Conservation (phyloP, 2,888 invertebrate species). For the Crossocerus cetratus region DNA sequence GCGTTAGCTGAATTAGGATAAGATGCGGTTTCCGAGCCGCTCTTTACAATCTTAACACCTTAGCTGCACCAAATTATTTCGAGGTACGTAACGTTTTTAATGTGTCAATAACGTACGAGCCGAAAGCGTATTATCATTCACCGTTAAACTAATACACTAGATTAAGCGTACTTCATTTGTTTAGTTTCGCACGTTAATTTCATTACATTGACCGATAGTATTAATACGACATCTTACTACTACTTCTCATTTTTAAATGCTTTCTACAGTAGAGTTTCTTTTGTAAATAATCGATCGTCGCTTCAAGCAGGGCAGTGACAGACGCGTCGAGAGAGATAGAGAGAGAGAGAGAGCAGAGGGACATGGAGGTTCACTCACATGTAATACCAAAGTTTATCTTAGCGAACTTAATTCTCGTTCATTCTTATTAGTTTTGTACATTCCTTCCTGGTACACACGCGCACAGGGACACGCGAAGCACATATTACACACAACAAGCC, state of each 20-base stretch:
- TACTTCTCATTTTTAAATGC: constrained; percentile 26
- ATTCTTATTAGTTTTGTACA: constrained; percentile 56
- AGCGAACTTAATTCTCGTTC: constrained; percentile 63
- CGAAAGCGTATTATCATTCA: constrained; percentile 39
- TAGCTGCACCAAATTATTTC: constrained; percentile 61
- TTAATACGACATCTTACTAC: constrained; percentile 52
- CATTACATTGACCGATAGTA: constrained; percentile 49
- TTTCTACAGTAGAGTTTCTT: constrained; percentile 21
- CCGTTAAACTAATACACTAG: constrained; percentile 38
- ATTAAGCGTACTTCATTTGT: constrained; percentile 40
- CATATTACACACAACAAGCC: too few relatives aligned
- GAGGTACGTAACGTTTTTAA: constrained; percentile 25
- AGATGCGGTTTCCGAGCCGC: constrained; percentile 33
- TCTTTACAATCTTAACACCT: constrained; percentile 32
- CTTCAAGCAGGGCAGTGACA: constrained; percentile 33
- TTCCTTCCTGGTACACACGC: constrained; percentile 46
- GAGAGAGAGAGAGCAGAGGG: constrained; percentile 54
- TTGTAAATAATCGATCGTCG: constrained; percentile 55
- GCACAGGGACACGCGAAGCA: neutral
- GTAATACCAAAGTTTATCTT: constrained; percentile 76
- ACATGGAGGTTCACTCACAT: constrained; percentile 65
- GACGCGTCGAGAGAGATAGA: constrained; percentile 37
- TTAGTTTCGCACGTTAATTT: constrained; percentile 38
- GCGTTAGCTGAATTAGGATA: constrained; percentile 39
- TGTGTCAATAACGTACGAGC: constrained; percentile 32